phyloP scores from a whole-genome alignment of 2,113 vertebrate genomes.

The Dunckerocampus dactyliophorus region DNA sequence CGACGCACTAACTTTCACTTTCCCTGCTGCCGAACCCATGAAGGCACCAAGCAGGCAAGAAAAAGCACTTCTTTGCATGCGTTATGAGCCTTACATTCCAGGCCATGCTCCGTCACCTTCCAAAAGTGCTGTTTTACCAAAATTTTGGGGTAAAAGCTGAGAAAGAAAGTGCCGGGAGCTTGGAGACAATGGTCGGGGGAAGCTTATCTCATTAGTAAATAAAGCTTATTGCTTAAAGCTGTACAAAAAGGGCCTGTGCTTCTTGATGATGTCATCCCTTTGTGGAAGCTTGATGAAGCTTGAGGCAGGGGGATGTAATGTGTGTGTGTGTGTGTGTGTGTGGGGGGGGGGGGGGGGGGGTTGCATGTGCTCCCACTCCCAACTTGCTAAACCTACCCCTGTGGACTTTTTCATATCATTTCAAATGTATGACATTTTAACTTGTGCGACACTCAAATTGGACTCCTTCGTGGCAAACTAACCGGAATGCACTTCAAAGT shows the following conservation, averaged over 20 bases:
- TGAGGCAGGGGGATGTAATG: constrained; percentile 54
- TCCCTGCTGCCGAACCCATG: no score
- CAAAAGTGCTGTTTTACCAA: constrained; percentile 77
- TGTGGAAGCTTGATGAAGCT: constrained; percentile 74
- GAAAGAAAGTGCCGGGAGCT: constrained; percentile 67
- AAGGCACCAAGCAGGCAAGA: no score
- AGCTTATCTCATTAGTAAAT: constrained; percentile 88
- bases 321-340: constrained; percentile 34
- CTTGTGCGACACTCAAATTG: constrained; percentile 55
- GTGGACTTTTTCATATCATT: constrained; percentile 63
- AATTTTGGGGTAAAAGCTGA: constrained; percentile 56
- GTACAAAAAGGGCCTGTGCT: constrained; percentile 68
- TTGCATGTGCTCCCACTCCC: constrained; percentile 31
- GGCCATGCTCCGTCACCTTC: constrained; percentile 82
- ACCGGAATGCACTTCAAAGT: constrained; percentile 71
- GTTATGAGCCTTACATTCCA: constrained; percentile 75
- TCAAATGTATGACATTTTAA: constrained; percentile 71
- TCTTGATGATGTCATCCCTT: constrained; percentile 86
- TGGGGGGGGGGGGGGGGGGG: constrained; percentile 8
- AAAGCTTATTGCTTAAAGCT: constrained; percentile 79
- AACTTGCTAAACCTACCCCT: constrained; percentile 54
- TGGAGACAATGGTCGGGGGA: constrained; percentile 74
- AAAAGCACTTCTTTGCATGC: constrained; percentile 62
- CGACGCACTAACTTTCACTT: no score
- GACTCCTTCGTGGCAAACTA: constrained; percentile 65